Base-by-base conservation (phyloP, 2,888 invertebrate genomes). In the Athalia rosae region DNA sequence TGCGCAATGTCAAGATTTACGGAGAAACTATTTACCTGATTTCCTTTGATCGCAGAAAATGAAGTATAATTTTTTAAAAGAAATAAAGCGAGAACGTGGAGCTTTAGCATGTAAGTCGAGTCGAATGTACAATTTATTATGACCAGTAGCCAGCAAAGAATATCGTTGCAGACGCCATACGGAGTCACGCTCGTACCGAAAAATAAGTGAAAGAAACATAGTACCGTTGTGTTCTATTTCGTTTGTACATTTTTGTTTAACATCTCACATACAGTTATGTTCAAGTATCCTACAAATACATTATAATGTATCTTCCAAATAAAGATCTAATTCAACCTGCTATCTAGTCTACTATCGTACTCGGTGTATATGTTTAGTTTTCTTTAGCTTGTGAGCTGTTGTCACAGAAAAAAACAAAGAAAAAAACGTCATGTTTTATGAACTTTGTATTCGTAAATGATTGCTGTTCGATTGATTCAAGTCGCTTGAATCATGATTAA, bases 201-300 rank as follows among this genome's bases (percentile, higher is more conserved):
- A 86, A 81, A 82, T 85, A 50, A 76, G 28, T 43, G 69, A 48
- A 48, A 28, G 81, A 66, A 80, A 83, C 80, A 80, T 83, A 86
- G 80, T 85, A 86, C 84, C 82, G 81, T 28, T 28, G 28, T 85
- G 86, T 83, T 85, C 84, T 85, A 87, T 87, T 87, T 87, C 82
- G 87, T 88, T 88, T 88, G 86, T 88, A 88, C 83, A 88, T 88
- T 88, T 87, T 81, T 87, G 84, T 83, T 74, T 59, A 82, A 79
- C 78, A 82, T 79, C 82, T 80, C 81, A 83, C 82, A 82, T 83
- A 82, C 79, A 83, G 80, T 85, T 85, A 85, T 80, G 83, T 85
- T 87, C 79, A 82, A 82, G 78, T 81, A 62, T 83, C 83, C 82
- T 83, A 84, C 81, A 76, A 83, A 83, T 85, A 85, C 84, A 81